Evolutionary conservation across 1,140 invertebrate genomes (phyloP).

Genomic region (Thaumatotibia leucotreta): DNA sequence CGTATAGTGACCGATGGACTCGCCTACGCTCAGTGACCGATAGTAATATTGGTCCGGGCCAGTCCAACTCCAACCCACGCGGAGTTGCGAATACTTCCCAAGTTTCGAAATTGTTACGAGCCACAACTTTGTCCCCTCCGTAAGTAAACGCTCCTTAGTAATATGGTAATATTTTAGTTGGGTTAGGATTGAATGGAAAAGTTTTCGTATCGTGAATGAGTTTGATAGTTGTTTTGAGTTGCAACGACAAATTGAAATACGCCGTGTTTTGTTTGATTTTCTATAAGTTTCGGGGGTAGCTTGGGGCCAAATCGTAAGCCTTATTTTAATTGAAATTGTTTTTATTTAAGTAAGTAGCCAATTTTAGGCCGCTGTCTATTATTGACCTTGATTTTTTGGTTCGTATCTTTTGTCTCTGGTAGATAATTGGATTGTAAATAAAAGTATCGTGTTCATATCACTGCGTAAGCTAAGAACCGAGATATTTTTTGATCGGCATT

Average conservation of each 20-base stretch:
- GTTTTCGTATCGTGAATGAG: slow-evolving; percentile 1
- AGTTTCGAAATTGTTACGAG: slow-evolving; percentile 3
- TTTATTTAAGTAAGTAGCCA: no score
- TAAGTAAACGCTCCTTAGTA: slow-evolving; percentile 11
- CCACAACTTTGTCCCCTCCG: neutral
- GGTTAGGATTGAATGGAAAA: slow-evolving; percentile 3
- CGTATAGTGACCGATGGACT: neutral
- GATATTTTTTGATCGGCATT: no score
- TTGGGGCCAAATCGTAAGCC: neutral
- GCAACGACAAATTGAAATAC: neutral
- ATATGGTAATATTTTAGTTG: slow-evolving; percentile 9
- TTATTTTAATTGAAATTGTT: neutral
- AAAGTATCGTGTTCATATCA: no score
- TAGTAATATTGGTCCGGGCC: neutral
- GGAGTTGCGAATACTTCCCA: neutral
- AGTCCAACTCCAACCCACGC: neutral
- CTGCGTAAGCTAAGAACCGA: no score
- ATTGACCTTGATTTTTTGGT: no score
- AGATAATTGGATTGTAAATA: no score
- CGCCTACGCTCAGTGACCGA: neutral
- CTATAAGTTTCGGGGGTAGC: neutral
- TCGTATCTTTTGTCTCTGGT: no score
- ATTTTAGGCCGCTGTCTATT: no score
- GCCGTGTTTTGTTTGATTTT: neutral
- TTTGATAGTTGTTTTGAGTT: neutral